phyloP scores from a whole-genome alignment of 2,797 vertebrate genomes.

The Avahi laniger region DNA sequence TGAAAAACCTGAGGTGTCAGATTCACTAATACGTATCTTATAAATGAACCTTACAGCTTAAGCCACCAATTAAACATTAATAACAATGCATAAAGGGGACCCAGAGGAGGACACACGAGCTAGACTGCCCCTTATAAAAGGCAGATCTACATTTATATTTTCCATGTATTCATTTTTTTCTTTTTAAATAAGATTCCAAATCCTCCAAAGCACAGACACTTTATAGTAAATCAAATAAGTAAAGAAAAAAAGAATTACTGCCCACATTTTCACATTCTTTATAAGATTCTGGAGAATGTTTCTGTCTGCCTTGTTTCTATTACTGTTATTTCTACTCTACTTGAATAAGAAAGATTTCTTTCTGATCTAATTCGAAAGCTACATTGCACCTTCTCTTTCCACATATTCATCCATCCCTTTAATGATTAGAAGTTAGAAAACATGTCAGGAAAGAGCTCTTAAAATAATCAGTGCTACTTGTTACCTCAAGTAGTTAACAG shows the following conservation, averaged over 20 bases:
- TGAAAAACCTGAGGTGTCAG: background rate
- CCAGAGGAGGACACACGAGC: background rate
- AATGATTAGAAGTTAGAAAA: slow-evolving; percentile 19
- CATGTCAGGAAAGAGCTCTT: background rate
- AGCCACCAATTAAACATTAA: slow-evolving; percentile 15
- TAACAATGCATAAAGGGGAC: background rate
- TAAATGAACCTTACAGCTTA: background rate
- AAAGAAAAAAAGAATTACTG: background rate
- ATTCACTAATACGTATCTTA: background rate
- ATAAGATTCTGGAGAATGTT: background rate
- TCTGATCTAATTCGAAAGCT: slow-evolving; percentile 32
- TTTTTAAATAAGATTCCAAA: slow-evolving; percentile 48
- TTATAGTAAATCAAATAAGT: slow-evolving; percentile 24
- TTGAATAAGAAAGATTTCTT: slow-evolving; percentile 27
- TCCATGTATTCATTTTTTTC: slow-evolving; percentile 27
- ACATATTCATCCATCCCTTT: background rate
- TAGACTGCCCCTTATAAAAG: background rate
- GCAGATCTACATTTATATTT: background rate
- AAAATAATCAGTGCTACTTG: background rate
- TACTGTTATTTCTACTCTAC: background rate
- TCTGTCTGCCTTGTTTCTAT: background rate
- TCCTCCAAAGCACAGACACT: slow-evolving; percentile 4
- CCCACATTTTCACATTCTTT: slow-evolving; percentile 3
- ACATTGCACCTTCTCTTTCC: background rate
- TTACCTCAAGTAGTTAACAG: slow-evolving; percentile 18